Conservation (phyloP, 2,888 invertebrate species). For the Calliphora vomitoria region DNA sequence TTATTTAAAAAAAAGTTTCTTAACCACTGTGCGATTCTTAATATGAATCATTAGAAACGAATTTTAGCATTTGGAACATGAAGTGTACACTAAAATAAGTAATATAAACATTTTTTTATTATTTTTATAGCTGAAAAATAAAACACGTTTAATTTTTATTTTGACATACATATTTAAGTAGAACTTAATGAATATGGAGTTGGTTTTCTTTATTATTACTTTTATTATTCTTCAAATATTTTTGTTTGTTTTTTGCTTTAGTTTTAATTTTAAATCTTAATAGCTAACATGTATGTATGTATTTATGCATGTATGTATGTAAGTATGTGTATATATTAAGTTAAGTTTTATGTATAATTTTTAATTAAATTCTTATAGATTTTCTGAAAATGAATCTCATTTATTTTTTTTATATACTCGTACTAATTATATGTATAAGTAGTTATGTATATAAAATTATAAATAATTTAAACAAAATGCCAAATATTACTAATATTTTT, state of each 20-base stretch:
- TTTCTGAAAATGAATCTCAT: conserved; percentile 42
- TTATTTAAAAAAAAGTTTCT: too few relatives aligned
- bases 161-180: conserved; percentile 72
- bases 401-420: conserved; percentile 33
- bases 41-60: too few relatives aligned
- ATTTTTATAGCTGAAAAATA: background rate
- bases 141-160: conserved; percentile 28
- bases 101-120: too few relatives aligned
- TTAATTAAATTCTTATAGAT: conserved; percentile 64
- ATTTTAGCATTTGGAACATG: too few relatives aligned
- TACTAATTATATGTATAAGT: conserved; percentile 9
- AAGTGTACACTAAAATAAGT: too few relatives aligned
- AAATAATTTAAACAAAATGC: conserved; percentile 14
- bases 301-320: conserved; percentile 3
- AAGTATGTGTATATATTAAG: conserved; percentile 38
- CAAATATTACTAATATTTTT: conserved; percentile 5
- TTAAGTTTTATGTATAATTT: conserved; percentile 59
- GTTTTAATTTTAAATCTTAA: conserved; percentile 56
- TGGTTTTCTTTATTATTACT: conserved; percentile 53
- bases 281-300: conserved; percentile 46
- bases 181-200: conserved; percentile 70
- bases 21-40: too few relatives aligned
- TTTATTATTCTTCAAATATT: conserved; percentile 55
- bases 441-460: conserved; percentile 30
- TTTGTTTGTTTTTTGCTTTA: conserved; percentile 46